Base-by-base conservation (phyloP, 2,113 vertebrate species). In the Myrmecobius fasciatus region DNA sequence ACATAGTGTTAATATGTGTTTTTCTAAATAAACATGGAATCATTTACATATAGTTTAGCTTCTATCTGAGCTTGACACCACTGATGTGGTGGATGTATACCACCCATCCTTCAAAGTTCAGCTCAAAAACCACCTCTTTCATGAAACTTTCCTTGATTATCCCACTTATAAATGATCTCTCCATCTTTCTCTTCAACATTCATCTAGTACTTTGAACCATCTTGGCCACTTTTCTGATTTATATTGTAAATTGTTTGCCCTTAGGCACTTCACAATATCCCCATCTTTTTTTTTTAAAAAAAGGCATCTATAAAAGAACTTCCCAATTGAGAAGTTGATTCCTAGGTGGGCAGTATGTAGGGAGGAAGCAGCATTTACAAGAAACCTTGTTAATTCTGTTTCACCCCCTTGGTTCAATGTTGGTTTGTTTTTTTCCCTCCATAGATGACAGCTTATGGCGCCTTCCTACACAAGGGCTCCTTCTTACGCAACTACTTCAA, bases 401-500 rank as follows among this genome's bases (percentile, higher is more conserved):
- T 36, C 51, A 10, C 53, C 52, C 96, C 49, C 93, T 53, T 28
- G 92, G 83, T 28, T 47, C 28, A 28, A 90, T 36, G 28, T 60
- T 60, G 56, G 56, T 36, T 60, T 0, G 10, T 60, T 49, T 25
- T 17, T 48, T 94, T 92, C 97, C 83, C 91, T 94, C 95, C 36
- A 12, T 98, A 99, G 99, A 99, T 99, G 99, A 99, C 99, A 0
- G 98, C 99, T 54, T 99, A 99, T 0, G 99, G 99, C 2, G 99
- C 99, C 12, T 99, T 99, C 98, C 99, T 99, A 97, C 99, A 99
- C 95, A 98, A 99, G 95, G 99, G 99, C 90, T 99, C 99, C 67
- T 99, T 99, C 98, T 99, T 99, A 96, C 99, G 99, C 92, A 99
- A 99, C 98, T 99, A 99, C 92, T 99, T 99, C 99, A 99, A 99